Conservation (phyloP, 2,797 vertebrate genomes). For the Gouania willdenowi region DNA sequence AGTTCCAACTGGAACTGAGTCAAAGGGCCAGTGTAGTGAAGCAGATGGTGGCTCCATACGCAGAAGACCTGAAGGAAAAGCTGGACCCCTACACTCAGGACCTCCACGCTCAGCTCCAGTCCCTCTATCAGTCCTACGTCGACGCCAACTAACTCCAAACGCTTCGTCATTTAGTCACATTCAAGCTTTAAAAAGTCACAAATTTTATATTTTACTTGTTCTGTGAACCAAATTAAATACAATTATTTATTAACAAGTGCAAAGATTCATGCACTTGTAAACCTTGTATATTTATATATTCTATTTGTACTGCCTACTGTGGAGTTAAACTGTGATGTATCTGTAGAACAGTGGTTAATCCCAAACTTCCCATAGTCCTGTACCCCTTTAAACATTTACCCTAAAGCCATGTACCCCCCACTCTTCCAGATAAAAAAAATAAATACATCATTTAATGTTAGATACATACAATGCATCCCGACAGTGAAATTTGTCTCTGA, state of each 20-base stretch:
- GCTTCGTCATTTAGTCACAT: constrained; percentile 3
- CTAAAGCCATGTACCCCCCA: too few relatives aligned
- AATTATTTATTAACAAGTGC: constrained; percentile 57
- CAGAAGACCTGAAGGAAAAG: constrained; percentile 73
- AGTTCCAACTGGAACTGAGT: constrained; percentile 62
- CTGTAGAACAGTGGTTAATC: too few relatives aligned
- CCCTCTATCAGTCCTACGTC: constrained; percentile 63
- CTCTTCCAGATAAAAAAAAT: too few relatives aligned
- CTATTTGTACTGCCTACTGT: constrained; percentile 37
- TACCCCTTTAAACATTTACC: too few relatives aligned
- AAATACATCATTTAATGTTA: too few relatives aligned
- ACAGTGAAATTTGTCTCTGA: too few relatives aligned
- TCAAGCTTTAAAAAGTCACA: constrained; percentile 3
- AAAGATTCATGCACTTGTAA: constrained; percentile 34
- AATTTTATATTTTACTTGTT: constrained; percentile 21
- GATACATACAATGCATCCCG: too few relatives aligned
- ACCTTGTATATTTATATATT: constrained; percentile 61
- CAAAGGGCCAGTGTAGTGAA: constrained; percentile 64
- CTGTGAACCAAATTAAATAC: constrained; percentile 32
- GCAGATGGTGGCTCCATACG: constrained; percentile 73
- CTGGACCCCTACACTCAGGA: constrained; percentile 72
- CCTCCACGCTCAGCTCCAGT: constrained; percentile 62
- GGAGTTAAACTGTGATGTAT: constrained; percentile 15
- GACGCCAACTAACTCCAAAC: constrained; percentile 43
- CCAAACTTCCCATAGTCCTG: too few relatives aligned